Conservation (phyloP, 2,888 invertebrate species). For the Cephus rjabovi region DNA sequence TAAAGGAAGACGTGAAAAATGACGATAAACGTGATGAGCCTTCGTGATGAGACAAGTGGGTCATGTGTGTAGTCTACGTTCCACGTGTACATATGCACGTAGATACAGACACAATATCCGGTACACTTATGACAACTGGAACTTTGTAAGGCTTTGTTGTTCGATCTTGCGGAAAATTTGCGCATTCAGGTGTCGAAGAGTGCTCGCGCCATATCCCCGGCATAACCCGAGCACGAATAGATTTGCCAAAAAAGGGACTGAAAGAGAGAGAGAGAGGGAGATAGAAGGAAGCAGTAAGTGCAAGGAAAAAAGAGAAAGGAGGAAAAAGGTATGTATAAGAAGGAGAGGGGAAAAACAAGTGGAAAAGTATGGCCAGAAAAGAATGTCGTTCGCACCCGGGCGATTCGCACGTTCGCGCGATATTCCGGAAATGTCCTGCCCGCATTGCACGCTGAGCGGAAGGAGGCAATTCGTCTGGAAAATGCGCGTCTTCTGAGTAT, state of each 20-base stretch:
- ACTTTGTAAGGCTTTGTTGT: no score
- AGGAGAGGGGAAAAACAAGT: no score
- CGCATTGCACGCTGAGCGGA: no score
- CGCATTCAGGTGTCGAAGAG: slow-evolving; percentile 8
- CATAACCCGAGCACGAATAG: not conserved
- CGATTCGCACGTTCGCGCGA: no score
- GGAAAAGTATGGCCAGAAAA: no score
- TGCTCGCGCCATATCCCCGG: not conserved
- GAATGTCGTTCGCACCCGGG: no score
- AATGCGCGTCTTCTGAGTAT: slow-evolving; percentile 43
- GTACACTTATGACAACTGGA: no score
- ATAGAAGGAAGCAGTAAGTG: slow-evolving; percentile 22
- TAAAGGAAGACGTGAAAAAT: slow-evolving; percentile 12
- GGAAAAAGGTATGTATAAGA: slow-evolving; percentile 5
- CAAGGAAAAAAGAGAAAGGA: not conserved
- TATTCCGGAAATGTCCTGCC: no score
- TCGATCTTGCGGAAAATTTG: slow-evolving; percentile 2
- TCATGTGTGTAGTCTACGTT: slow-evolving; percentile 16
- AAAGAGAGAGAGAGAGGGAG: slow-evolving; percentile 22
- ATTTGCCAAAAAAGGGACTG: not conserved
- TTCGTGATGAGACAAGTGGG: slow-evolving; percentile 29
- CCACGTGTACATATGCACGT: no score
- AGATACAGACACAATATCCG: no score
- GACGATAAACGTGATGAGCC: slow-evolving; percentile 25
- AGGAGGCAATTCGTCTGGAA: slow-evolving; percentile 42